A percentile compares a stretch with the other conserved stretches of the same genome.
Evolutionary conservation across 2,888 invertebrate genomes (phyloP).

Genomic region (Synergus gifuensis): DNA sequence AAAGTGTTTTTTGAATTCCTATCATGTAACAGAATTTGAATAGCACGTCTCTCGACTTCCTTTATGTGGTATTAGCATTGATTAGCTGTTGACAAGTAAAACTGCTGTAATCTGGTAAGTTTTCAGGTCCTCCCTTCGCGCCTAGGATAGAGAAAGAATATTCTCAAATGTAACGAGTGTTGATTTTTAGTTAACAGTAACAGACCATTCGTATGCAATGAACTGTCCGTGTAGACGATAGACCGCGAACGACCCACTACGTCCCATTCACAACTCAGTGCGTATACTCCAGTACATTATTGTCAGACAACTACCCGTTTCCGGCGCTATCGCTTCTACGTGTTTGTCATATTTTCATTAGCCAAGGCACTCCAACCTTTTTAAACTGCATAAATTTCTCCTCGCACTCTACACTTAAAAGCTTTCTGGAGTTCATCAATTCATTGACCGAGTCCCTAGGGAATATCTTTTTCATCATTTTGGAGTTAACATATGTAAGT

Average conservation of each 20-base stretch:
- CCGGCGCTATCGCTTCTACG: slow-evolving; percentile 74
- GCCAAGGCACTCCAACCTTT: slow-evolving; percentile 29
- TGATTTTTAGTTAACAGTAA: slow-evolving; percentile 53
- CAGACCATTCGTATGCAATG: slow-evolving; percentile 67
- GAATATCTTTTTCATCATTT: no score
- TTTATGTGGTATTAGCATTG: slow-evolving; percentile 43
- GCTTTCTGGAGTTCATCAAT: neutral
- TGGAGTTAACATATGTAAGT: no score
- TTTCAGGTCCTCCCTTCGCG: neutral
- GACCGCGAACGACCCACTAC: slow-evolving; percentile 56
- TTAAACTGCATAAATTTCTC: neutral
- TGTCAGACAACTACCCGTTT: slow-evolving; percentile 74
- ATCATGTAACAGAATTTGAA: slow-evolving; percentile 22
- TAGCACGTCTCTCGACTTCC: slow-evolving; percentile 30
- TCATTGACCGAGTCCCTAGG: neutral
- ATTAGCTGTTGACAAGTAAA: slow-evolving; percentile 54
- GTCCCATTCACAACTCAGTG: slow-evolving; percentile 69
- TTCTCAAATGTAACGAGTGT: slow-evolving; percentile 54
- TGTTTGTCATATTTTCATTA: slow-evolving; percentile 74
- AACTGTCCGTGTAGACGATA: slow-evolving; percentile 61
- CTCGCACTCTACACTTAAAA: neutral
- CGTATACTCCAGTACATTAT: slow-evolving; percentile 74
- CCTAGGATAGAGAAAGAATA: neutral
- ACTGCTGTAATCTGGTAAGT: slow-evolving; percentile 50
- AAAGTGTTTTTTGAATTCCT: slow-evolving; percentile 35